phyloP scores from a whole-genome alignment of 2,888 invertebrate species.

The Chaetoderma sp. region DNA sequence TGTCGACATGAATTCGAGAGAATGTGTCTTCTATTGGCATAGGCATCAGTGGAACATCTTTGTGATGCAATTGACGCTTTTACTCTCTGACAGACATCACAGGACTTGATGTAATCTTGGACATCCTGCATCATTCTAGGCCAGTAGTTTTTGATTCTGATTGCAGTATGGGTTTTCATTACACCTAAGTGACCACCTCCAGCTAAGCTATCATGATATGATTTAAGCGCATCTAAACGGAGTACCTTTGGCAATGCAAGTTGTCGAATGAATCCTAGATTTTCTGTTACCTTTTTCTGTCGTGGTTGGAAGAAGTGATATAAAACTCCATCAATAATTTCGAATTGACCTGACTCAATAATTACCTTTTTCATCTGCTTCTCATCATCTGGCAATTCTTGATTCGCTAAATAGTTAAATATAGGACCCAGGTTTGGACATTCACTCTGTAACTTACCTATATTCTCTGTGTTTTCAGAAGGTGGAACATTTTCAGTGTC shows the following conservation, averaged over 20 bases:
- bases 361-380: background rate
- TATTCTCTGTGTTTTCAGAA: background rate
- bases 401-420: background rate
- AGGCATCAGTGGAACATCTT: background rate
- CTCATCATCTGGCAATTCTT: background rate
- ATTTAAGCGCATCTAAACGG: background rate
- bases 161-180: background rate
- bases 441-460: background rate
- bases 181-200: conserved; percentile 3
- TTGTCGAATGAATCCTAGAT: background rate
- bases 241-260: conserved; percentile 1
- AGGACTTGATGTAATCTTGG: conserved; percentile 1
- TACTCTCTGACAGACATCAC: conserved; percentile 7
- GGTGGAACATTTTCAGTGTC: too few relatives aligned
- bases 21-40: background rate
- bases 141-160: conserved; percentile 8
- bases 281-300: background rate
- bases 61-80: background rate
- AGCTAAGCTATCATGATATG: conserved; percentile 10
- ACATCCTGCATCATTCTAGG: conserved; percentile 4
- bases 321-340: background rate
- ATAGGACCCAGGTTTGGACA: background rate
- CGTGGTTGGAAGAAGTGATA: conserved; percentile 4
- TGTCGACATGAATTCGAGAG: background rate
- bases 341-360: background rate